Evolutionary conservation across 1,140 invertebrate genomes (phyloP), one percentile per base, ranked within the genome.

Genomic region (Augochlora pura): DNA sequence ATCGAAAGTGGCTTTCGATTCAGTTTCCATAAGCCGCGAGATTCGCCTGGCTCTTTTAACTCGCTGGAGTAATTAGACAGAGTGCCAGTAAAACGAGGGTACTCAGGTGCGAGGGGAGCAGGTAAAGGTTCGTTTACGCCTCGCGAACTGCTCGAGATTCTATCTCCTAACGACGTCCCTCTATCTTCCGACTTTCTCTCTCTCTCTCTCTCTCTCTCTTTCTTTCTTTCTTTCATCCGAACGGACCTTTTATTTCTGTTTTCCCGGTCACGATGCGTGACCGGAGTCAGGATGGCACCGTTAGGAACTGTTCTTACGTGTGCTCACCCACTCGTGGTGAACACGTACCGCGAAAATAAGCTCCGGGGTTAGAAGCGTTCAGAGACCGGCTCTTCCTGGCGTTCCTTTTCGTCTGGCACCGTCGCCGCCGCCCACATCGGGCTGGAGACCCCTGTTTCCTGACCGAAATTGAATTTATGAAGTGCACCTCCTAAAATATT

Each of bases 241-340:
- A 10, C 42, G 9, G 10, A 12, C 14, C 42, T 14, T 46, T 46
- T 46, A 46, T 46, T 23, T 46, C 25, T 39, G 5, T 38, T 46
- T 25, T 18, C 52, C 59, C 78, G 80, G 86, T 86, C 82, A 89
- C 81, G 86, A 87, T 82, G 89, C 90, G 90, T 90, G 90, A 90
- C 88, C 83, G 76, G 88, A 86, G 83, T 90, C 88, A 87, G 84
- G 83, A 91, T 87, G 87, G 73, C 76, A 86, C 84, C 81, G 84
- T 86, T 86, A 86, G 81, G 77, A 86, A 72, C 68, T 70, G 76
- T 86, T 85, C 78, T 72, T 71, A 76, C 63, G 71, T 23, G 64
- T 80, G 72, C 32, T 86, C 83, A 82, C 68, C 80, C 84, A 80
- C 71, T 86, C 83, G 84, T 85, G 64, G 67, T 65, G 72, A 69